Conservation (phyloP, 2,888 invertebrate species). For the Tipula helvola region DNA sequence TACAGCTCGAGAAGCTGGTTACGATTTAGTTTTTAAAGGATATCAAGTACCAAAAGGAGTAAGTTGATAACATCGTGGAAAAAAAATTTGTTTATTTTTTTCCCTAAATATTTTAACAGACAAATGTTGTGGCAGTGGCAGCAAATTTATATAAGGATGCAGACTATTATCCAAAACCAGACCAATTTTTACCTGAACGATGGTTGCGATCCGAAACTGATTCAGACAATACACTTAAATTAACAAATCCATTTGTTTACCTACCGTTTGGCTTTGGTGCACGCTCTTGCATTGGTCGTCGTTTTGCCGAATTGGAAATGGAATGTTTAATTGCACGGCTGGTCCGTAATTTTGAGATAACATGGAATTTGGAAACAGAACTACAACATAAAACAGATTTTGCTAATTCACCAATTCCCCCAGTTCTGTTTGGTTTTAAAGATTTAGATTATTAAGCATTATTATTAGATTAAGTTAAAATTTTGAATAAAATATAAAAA, state of each 20-base stretch:
- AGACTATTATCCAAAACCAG: slow-evolving; percentile 47
- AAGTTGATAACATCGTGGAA: slow-evolving; percentile 22
- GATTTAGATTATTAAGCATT: not conserved
- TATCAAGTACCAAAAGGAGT: slow-evolving; percentile 49
- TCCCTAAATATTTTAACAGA: slow-evolving; percentile 38
- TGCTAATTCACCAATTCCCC: not conserved
- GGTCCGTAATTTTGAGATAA: not conserved
- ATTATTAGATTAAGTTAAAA: too few species aligned
- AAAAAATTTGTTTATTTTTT: not conserved
- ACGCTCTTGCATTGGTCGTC: slow-evolving; percentile 53
- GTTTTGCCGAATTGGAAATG: slow-evolving; percentile 60
- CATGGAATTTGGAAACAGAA: not conserved
- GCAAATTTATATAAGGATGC: slow-evolving; percentile 47
- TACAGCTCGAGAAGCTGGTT: slow-evolving; percentile 39
- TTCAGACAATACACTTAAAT: not conserved
- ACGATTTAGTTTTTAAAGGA: slow-evolving; percentile 46
- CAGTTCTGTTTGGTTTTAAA: not conserved
- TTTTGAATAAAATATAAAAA: too few species aligned
- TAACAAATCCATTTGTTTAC: not conserved
- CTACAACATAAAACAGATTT: not conserved
- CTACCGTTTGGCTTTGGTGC: slow-evolving; percentile 21
- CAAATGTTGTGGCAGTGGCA: slow-evolving; percentile 63
- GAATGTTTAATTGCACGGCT: slow-evolving; percentile 38
- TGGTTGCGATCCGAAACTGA: slow-evolving; percentile 41
- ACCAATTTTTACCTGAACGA: slow-evolving; percentile 59